These are phyloP conservation scores for Neosilurus hyrtlii DNA, from an alignment of 2,797 vertebrate genomes.

Conservation along the genomic window DNA sequence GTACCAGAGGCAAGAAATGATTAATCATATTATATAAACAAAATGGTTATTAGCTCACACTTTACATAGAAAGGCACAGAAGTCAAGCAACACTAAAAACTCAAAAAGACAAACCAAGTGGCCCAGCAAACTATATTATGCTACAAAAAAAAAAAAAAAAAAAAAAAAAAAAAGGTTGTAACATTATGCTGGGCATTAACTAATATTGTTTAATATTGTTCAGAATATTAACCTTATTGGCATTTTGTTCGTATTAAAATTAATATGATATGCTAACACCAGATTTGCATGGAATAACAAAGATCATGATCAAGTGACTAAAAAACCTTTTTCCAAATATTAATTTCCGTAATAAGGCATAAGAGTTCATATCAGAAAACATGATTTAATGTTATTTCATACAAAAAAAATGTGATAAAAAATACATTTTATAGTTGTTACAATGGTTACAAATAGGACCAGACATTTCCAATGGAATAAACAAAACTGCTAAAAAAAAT, in stretches of 20 bases:
- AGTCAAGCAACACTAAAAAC: conserved; percentile 67
- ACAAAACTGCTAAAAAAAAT: conserved; percentile 43
- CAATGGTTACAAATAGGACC: conserved; percentile 70
- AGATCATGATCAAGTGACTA: conserved; percentile 7
- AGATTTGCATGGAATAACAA: background rate
- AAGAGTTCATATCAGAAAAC: conserved; percentile 71
- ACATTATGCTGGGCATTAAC: conserved; percentile 37
- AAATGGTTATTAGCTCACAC: conserved; percentile 57
- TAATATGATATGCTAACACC: conserved; percentile 20
- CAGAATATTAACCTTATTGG: conserved; percentile 8
- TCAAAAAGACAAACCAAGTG: conserved; percentile 57
- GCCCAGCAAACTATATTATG: conserved; percentile 34
- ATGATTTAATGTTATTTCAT: conserved; percentile 79
- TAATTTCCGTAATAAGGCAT: conserved; percentile 71
- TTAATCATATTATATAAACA: conserved; percentile 65
- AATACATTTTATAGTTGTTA: conserved; percentile 81
- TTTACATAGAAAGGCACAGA: conserved; percentile 72
- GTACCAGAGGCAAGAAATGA: conserved; percentile 72
- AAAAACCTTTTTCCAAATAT: conserved; percentile 44
- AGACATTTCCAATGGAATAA: conserved; percentile 62
- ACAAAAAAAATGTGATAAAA: conserved; percentile 82
- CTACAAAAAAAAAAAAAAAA: background rate
- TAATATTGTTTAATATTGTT: conserved; percentile 29
- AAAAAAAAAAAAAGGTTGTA: background rate
- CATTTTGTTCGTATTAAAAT: conserved; percentile 25